phyloP scores from a whole-genome alignment of 1,140 invertebrate species.

The Eriosoma lanigerum region DNA sequence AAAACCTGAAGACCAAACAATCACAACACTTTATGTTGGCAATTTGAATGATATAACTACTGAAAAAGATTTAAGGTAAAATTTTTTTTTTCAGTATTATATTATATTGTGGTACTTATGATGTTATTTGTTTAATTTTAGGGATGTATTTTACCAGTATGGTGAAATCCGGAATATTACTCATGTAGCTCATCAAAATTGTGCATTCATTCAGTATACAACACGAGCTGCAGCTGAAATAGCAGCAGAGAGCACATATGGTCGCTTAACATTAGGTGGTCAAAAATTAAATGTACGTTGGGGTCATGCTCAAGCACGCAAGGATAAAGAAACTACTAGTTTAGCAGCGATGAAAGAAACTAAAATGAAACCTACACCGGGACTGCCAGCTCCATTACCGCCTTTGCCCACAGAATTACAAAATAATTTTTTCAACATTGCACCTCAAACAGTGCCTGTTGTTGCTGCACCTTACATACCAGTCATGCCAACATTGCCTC shows the following conservation, averaged over 20 bases:
- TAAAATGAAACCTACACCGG: constrained; percentile 82
- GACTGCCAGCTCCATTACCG: constrained; percentile 76
- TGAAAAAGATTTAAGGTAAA: constrained; percentile 83
- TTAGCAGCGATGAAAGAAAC: constrained; percentile 56
- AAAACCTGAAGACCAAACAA: constrained; percentile 92
- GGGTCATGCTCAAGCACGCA: constrained; percentile 82
- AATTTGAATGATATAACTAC: constrained; percentile 86
- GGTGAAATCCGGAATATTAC: constrained; percentile 96
- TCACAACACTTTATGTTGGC: constrained; percentile 95
- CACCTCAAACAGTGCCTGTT: constrained; percentile 56
- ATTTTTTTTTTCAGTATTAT: not conserved
- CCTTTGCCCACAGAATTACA: constrained; percentile 74
- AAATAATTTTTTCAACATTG: constrained; percentile 82
- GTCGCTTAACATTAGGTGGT: constrained; percentile 87
- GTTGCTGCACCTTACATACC: constrained; percentile 59
- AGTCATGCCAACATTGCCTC: constrained; percentile 60
- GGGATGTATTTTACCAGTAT: constrained; percentile 96
- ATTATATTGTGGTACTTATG: not conserved
- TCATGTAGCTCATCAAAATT: constrained; percentile 89
- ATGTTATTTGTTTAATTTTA: constrained; percentile 56
- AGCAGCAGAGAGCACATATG: constrained; percentile 95
- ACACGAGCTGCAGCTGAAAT: constrained; percentile 83
- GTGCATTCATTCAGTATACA: constrained; percentile 97
- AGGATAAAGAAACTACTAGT: constrained; percentile 57
- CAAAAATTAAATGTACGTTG: constrained; percentile 92